These are phyloP conservation scores for Ascaphus truei DNA, from an alignment of 2,113 vertebrate species.

Conservation along the genomic window DNA sequence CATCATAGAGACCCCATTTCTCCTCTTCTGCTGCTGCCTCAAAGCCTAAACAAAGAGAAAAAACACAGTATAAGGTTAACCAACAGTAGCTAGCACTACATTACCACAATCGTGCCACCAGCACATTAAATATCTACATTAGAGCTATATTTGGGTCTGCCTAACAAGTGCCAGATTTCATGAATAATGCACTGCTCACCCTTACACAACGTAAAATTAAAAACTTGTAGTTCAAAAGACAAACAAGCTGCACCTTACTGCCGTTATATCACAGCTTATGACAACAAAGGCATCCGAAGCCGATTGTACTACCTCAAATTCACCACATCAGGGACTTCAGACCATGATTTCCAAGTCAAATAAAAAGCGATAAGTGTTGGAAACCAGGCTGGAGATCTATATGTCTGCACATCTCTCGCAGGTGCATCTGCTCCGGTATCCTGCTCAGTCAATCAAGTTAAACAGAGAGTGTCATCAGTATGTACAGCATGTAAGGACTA, in stretches of 20 bases:
- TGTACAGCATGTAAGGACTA: constrained; percentile 73
- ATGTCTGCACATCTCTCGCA: constrained; percentile 66
- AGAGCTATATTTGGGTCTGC: constrained; percentile 43
- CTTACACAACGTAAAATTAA: constrained; percentile 44
- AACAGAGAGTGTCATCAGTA: constrained; percentile 76
- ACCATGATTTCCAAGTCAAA: constrained; percentile 52
- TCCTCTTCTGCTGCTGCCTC: constrained; percentile 80
- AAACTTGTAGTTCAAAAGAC: constrained; percentile 35
- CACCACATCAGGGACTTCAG: constrained; percentile 55
- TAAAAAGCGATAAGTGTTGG: constrained; percentile 54
- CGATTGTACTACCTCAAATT: constrained; percentile 58
- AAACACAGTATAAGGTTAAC: constrained; percentile 54
- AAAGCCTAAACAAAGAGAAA: constrained; percentile 75
- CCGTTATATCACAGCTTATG: constrained; percentile 52
- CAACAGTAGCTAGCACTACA: constrained; percentile 46
- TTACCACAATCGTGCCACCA: constrained; percentile 49
- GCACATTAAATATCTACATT: constrained; percentile 39
- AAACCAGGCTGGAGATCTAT: constrained; percentile 62
- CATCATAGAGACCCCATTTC: constrained; percentile 85
- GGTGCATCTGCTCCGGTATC: constrained; percentile 65
- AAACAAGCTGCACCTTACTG: constrained; percentile 50
- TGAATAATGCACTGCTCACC: constrained; percentile 32
- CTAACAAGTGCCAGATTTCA: constrained; percentile 50
- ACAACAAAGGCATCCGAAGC: constrained; percentile 58
- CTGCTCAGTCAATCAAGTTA: constrained; percentile 76